These are phyloP conservation scores for Meta bourneti DNA, from an alignment of 2,888 invertebrate genomes.

Conservation along the genomic window DNA sequence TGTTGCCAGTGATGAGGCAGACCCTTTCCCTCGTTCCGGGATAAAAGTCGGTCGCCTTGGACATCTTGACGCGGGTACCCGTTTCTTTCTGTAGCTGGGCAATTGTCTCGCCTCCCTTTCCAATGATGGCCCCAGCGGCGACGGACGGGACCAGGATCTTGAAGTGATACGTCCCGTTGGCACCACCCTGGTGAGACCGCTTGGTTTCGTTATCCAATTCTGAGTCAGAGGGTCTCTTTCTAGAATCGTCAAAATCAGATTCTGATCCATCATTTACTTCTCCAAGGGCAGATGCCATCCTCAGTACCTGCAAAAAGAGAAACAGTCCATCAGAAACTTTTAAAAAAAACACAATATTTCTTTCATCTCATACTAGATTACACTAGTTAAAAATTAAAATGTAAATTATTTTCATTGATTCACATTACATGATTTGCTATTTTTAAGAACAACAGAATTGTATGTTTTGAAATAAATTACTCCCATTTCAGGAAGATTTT, in stretches of 20 bases:
- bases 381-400: no score
- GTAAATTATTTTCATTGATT: no score
- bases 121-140: conserved; percentile 99
- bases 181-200: conserved; percentile 41
- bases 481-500: no score
- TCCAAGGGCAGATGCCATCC: conserved; percentile 37
- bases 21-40: conserved; percentile 98
- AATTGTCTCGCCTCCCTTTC: conserved; percentile 99
- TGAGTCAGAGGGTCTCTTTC: conserved; percentile 46
- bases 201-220: conserved; percentile 46
- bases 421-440: no score
- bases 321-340: neutral
- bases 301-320: conserved; percentile 31
- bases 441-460: no score
- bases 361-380: no score
- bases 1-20: conserved; percentile 93
- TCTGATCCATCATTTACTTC: conserved; percentile 47
- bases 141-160: conserved; percentile 97
- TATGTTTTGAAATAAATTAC: no score
- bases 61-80: conserved; percentile 99
- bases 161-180: conserved; percentile 87
- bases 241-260: conserved; percentile 39
- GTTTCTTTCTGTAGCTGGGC: conserved; percentile 98
- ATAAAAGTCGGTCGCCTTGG: conserved; percentile 98
- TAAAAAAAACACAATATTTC: no score